These are phyloP conservation scores for Himalopsyche kuldschensis DNA, from an alignment of 2,888 invertebrate species.

Conservation along the genomic window DNA sequence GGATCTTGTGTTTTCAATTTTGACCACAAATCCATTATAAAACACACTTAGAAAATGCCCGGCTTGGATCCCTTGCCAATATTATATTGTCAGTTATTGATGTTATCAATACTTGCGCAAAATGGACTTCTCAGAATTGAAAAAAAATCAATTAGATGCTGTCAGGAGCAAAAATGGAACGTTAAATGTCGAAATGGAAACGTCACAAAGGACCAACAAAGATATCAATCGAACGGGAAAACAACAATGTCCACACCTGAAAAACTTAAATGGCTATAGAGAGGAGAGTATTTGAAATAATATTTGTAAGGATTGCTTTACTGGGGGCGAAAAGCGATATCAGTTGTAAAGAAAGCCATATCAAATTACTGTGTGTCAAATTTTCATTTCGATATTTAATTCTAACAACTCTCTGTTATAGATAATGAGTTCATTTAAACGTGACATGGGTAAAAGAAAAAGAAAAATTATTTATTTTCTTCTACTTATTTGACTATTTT, in stretches of 20 bases:
- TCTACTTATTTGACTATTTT: too few species aligned
- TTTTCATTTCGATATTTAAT: too few species aligned
- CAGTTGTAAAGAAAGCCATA: too few species aligned
- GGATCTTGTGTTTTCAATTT: too few species aligned
- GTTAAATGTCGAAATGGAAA: slow-evolving; percentile 35
- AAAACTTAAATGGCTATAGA: slow-evolving; percentile 33
- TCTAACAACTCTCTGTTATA: too few species aligned
- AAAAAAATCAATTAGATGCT: slow-evolving; percentile 40
- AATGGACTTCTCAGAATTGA: slow-evolving; percentile 35
- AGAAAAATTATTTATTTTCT: too few species aligned
- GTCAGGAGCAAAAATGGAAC: slow-evolving; percentile 39
- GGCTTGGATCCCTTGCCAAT: neutral
- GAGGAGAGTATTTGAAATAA: neutral
- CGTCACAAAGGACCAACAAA: slow-evolving; percentile 35
- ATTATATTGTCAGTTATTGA: slow-evolving; percentile 2
- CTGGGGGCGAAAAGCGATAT: too few species aligned
- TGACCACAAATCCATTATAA: too few species aligned
- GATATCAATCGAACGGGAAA: slow-evolving; percentile 37
- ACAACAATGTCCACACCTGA: slow-evolving; percentile 34
- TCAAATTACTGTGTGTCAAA: too few species aligned
- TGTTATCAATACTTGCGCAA: slow-evolving; percentile 33
- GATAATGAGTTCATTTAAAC: too few species aligned
- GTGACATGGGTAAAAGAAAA: too few species aligned
- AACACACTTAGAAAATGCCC: neutral
- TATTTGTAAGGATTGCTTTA: too few species aligned